Conservation (phyloP, 2,113 vertebrate species). For the Elaphurus davidianus region DNA sequence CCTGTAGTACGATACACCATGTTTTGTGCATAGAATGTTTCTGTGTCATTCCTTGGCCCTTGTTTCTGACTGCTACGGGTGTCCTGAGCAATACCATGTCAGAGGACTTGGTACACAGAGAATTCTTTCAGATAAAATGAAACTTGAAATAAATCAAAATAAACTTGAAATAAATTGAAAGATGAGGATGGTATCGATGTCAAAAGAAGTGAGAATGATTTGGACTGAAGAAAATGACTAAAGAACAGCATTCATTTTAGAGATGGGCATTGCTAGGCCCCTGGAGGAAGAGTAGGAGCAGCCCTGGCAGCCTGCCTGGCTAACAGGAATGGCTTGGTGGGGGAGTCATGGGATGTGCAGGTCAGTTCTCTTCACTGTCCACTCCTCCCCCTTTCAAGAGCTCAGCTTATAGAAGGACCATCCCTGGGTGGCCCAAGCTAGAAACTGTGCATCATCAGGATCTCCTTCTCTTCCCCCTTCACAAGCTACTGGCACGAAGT, state of each 20-base stretch:
- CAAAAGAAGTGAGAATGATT: background rate
- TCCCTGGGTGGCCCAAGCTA: background rate
- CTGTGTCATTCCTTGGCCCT: background rate
- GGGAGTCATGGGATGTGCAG: rapidly evolving
- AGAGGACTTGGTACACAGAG: background rate
- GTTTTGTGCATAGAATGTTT: rapidly evolving
- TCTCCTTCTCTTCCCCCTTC: background rate
- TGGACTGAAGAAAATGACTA: background rate
- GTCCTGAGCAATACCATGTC: background rate
- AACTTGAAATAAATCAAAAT: background rate
- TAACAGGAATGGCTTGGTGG: rapidly evolving
- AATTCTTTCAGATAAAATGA: background rate
- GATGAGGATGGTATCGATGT: background rate
- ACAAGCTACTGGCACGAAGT: rapidly evolving
- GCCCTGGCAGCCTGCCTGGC: no score
- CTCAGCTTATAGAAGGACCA: background rate
- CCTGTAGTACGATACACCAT: background rate
- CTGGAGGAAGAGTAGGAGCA: rapidly evolving
- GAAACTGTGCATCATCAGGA: background rate
- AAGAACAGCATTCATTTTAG: background rate
- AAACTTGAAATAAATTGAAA: background rate
- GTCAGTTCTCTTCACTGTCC: background rate
- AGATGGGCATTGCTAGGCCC: background rate
- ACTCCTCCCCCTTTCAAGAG: background rate
- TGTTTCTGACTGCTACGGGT: background rate